Percentiles rank a stretch among this genome's conserved stretches.
Conservation (phyloP, 1,140 invertebrate species). For the Sinella curviseta region DNA sequence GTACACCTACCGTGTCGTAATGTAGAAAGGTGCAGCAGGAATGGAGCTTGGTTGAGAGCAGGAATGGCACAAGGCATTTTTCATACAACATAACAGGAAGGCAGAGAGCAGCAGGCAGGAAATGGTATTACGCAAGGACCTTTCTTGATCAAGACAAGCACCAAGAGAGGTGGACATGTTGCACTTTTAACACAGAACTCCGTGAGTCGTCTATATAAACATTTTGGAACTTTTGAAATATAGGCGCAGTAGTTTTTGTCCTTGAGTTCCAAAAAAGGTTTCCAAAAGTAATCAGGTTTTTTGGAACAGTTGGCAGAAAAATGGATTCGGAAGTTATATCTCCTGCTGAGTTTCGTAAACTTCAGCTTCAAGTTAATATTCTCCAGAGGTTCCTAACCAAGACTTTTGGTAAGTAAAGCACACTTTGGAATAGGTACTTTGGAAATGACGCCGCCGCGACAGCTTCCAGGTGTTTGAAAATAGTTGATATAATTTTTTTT, state of each 20-base stretch:
- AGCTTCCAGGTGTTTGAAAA: not conserved
- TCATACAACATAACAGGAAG: not conserved
- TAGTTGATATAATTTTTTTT: not conserved
- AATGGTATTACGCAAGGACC: not conserved
- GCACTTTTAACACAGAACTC: too few relatives aligned
- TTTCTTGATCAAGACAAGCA: too few relatives aligned
- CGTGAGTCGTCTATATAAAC: too few relatives aligned
- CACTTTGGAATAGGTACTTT: not conserved
- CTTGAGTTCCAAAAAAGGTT: too few relatives aligned
- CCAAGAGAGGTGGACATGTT: too few relatives aligned
- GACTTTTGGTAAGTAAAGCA: not conserved
- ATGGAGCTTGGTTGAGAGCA: not conserved
- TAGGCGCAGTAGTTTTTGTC: too few relatives aligned
- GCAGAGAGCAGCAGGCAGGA: not conserved
- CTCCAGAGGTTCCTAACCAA: slow-evolving; percentile 1
- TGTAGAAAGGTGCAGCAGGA: not conserved
- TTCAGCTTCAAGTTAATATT: not conserved
- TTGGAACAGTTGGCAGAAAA: not conserved
- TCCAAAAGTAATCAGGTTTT: too few relatives aligned
- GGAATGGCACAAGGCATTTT: not conserved
- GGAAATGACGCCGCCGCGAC: not conserved
- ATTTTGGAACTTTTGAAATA: too few relatives aligned
- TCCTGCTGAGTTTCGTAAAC: not conserved
- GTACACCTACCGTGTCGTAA: not conserved
- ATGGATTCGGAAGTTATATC: not conserved